Evolutionary conservation across 2,888 invertebrate species (phyloP), one percentile per base, ranked within the genome.

Genomic region (Apotomis capreana): DNA sequence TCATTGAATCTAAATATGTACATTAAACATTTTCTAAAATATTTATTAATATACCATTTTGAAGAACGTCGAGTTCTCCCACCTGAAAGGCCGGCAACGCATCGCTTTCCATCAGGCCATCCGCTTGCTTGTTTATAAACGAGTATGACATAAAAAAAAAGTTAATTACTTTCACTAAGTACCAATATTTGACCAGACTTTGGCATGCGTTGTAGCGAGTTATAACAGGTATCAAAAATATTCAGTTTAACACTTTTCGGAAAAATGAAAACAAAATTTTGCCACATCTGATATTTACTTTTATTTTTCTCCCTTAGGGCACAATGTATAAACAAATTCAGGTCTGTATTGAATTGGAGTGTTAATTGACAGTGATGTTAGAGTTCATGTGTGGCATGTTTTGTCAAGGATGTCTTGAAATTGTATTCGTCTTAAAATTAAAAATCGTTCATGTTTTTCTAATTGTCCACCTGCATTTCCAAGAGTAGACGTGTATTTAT

Each of bases 281-380:
- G 71, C 79, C 78, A 75, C 78, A 77, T 83, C 82, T 88, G 83
- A 88, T 78, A 80, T 82, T 81, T 76, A 79, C 80, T 80, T 81
- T 49, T 81, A 62, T 79, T 82, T 91, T 92, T 88, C 90, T 83
- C 92, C 89, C 87, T 86, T 92, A 94, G 94, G 93, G 85, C 86
- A 90, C 93, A 91, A 90, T 92, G 84, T 94, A 87, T 93, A 94
- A 93, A 83, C 92, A 93, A 89, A 93, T 94, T 83, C 92, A 94
- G 94, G 94, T 94, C 89, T 91, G 94, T 94, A 93, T 80, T 83
- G 76, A 81, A 77, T 80, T 81, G 78, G 81, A 81, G 68, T 82
- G 78, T 82, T 78, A 72, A 79, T 87, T 88, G 84, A 81, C 86
- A 87, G 87, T 90, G 85, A 88, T 86, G 86, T 90, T 87, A 84